These are phyloP conservation scores for Coturnix japonica DNA, from an alignment of 2,113 vertebrate genomes.

Conservation along the genomic window DNA sequence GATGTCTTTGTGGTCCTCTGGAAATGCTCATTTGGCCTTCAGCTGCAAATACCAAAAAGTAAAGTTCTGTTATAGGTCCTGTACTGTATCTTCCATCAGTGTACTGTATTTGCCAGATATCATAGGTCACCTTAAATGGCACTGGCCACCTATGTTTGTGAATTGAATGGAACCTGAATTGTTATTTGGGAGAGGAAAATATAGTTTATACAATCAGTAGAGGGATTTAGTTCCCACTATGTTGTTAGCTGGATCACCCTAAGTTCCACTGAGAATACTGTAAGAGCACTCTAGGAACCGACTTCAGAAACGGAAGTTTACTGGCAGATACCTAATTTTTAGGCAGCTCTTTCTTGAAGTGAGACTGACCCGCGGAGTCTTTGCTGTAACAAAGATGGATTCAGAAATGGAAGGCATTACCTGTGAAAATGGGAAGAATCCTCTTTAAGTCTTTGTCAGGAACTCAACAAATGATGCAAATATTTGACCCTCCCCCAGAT, in stretches of 20 bases:
- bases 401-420: neutral
- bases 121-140: neutral
- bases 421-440: neutral
- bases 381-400: neutral
- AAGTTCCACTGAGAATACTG: neutral
- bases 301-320: neutral
- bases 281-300: neutral
- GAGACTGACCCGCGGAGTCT: neutral
- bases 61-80: neutral
- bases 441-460: neutral
- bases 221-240: neutral
- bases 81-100: neutral
- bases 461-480: neutral
- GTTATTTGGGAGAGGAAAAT: neutral
- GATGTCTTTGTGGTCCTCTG: neutral
- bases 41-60: neutral
- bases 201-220: neutral
- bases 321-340: neutral
- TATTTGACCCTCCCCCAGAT: neutral
- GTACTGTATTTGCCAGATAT: neutral
- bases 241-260: neutral
- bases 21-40: neutral
- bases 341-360: neutral
- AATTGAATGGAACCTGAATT: neutral
- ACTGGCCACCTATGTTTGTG: neutral